phyloP scores from a whole-genome alignment of 2,797 vertebrate species.

The Gymnocypris eckloni region DNA sequence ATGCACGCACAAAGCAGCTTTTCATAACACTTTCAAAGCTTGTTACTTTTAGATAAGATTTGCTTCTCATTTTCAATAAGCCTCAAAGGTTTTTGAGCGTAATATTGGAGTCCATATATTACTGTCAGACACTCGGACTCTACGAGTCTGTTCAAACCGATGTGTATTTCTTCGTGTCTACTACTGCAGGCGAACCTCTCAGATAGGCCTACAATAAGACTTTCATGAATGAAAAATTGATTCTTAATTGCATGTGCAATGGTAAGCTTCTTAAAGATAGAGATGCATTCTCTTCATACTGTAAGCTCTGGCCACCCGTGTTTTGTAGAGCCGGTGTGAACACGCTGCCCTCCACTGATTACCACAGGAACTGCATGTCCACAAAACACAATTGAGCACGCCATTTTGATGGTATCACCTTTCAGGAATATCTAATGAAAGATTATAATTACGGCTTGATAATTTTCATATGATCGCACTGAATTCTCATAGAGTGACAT shows the following conservation, averaged over 20 bases:
- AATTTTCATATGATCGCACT: neutral
- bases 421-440: neutral
- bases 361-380: constrained; percentile 68
- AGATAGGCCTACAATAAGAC: constrained; percentile 47
- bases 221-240: constrained; percentile 58
- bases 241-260: constrained; percentile 56
- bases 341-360: constrained; percentile 78
- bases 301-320: constrained; percentile 7
- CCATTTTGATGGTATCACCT: neutral
- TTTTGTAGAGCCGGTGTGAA: constrained; percentile 60
- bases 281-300: constrained; percentile 40
- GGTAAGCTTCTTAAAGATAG: constrained; percentile 46
- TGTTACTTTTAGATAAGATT: constrained; percentile 65
- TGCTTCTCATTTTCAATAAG: constrained; percentile 58
- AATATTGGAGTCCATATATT: constrained; percentile 62
- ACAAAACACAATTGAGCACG: neutral
- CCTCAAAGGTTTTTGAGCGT: constrained; percentile 56
- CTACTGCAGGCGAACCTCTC: constrained; percentile 43
- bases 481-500: neutral
- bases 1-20: constrained; percentile 60
- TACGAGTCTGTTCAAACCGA: constrained; percentile 32
- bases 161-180: constrained; percentile 51
- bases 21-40: constrained; percentile 61
- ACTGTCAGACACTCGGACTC: constrained; percentile 56
- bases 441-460: neutral